Conservation (phyloP, 1,140 invertebrate genomes). For the Goniozus legneri region DNA sequence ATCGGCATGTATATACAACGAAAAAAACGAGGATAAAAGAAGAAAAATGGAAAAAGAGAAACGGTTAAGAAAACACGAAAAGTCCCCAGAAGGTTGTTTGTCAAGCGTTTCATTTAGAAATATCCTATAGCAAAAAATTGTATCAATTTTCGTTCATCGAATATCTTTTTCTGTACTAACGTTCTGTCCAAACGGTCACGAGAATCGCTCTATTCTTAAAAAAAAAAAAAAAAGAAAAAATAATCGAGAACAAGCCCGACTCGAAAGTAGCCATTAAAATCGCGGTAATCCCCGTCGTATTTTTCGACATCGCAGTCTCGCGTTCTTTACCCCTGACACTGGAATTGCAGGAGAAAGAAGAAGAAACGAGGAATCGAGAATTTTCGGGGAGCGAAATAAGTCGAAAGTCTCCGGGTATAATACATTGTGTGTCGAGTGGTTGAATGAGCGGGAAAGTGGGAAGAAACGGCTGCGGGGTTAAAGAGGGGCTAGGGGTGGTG, state of each 20-base stretch:
- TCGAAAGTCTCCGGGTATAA: slow-evolving; percentile 15
- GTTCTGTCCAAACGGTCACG: no score
- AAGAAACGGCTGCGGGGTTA: slow-evolving; percentile 14
- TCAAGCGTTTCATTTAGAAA: slow-evolving; percentile 25
- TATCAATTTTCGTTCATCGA: not conserved
- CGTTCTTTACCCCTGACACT: no score
- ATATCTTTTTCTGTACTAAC: not conserved
- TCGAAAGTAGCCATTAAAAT: not conserved
- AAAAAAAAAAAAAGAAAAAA: no score
- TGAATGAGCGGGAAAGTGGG: slow-evolving; percentile 22
- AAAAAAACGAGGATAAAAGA: not conserved
- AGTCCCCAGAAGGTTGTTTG: slow-evolving; percentile 21
- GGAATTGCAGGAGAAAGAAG: no score
- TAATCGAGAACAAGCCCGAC: no score
- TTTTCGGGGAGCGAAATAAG: slow-evolving; percentile 1
- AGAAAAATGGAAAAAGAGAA: not conserved
- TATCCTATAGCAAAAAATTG: not conserved
- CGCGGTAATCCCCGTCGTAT: not conserved
- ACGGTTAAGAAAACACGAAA: slow-evolving; percentile 5
- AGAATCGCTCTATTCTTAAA: no score
- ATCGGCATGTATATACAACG: slow-evolving; percentile 10
- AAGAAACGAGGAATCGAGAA: no score
- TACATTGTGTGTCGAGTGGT: slow-evolving; percentile 23
- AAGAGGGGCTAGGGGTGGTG: not conserved
- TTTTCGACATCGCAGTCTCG: no score